phyloP scores from a whole-genome alignment of 2,113 vertebrate species.

The Tursiops truncatus region DNA sequence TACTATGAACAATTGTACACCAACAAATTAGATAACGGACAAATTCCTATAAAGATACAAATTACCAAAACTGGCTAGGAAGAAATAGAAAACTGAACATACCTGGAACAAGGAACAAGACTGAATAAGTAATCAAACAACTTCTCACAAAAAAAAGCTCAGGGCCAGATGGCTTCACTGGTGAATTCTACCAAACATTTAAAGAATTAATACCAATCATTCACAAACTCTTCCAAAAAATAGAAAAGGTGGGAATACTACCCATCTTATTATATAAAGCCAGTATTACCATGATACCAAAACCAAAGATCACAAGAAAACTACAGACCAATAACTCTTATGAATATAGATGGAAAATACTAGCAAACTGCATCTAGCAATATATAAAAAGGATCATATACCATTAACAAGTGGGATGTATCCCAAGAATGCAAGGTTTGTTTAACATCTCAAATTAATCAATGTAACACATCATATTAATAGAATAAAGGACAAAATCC shows the following conservation, averaged over 20 bases:
- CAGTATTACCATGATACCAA: background rate
- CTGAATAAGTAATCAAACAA: background rate
- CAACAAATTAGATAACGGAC: background rate
- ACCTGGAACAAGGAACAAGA: background rate
- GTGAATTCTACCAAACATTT: background rate
- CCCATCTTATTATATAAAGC: background rate
- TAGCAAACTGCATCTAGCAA: background rate
- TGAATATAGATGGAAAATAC: background rate
- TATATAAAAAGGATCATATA: background rate
- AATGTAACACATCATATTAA: background rate
- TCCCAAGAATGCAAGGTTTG: background rate
- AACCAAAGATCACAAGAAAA: background rate
- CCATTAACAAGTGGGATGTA: constrained; percentile 13
- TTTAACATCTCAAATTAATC: constrained; percentile 1
- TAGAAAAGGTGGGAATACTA: background rate
- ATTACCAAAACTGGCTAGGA: background rate
- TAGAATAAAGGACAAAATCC: background rate
- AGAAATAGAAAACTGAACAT: background rate
- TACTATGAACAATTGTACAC: background rate
- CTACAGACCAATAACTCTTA: background rate
- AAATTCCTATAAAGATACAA: background rate
- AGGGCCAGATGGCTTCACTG: background rate
- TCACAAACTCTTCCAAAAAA: background rate
- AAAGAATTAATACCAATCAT: background rate
- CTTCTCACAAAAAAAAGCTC: background rate